A percentile compares a stretch with the other conserved stretches of the same genome.
These are phyloP conservation scores for Melipona beecheii DNA, from an alignment of 2,888 invertebrate genomes.

Conservation along the genomic window DNA sequence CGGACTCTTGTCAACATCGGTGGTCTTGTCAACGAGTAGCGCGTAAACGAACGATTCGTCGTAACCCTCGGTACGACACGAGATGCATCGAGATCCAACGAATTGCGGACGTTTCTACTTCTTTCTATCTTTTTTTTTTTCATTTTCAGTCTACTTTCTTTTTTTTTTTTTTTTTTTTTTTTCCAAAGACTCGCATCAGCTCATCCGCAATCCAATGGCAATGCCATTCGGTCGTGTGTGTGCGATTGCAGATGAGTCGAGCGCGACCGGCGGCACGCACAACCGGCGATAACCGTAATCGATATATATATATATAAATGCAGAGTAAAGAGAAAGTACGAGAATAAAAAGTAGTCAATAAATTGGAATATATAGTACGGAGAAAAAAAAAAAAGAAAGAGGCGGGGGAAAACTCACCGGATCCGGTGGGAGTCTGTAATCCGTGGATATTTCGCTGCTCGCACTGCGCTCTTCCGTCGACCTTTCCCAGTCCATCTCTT, in stretches of 20 bases:
- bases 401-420: conserved; percentile 87
- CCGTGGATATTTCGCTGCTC: conserved; percentile 90
- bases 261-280: conserved; percentile 51
- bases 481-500: conserved; percentile 94
- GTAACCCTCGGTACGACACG: conserved; percentile 43
- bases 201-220: conserved; percentile 72
- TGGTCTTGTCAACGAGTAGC: conserved; percentile 52
- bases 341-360: conserved; percentile 76
- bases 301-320: conserved; percentile 72
- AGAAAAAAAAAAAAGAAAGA: conserved; percentile 47
- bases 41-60: conserved; percentile 62
- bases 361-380: conserved; percentile 64
- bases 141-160: conserved; percentile 9
- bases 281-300: conserved; percentile 61
- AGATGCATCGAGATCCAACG: conserved; percentile 65
- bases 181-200: conserved; percentile 41
- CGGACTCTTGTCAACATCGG: conserved; percentile 2
- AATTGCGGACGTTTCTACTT: conserved; percentile 62
- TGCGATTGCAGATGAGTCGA: conserved; percentile 76
- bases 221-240: conserved; percentile 49
- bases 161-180: background rate
- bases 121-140: conserved; percentile 1
- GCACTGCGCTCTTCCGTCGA: conserved; percentile 90
- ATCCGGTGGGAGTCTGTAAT: conserved; percentile 93
- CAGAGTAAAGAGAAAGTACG: conserved; percentile 82